A percentile compares a stretch with the other conserved stretches of the same genome.
phyloP scores from a whole-genome alignment of 2,888 invertebrate genomes.

The Miltochrista miniata region DNA sequence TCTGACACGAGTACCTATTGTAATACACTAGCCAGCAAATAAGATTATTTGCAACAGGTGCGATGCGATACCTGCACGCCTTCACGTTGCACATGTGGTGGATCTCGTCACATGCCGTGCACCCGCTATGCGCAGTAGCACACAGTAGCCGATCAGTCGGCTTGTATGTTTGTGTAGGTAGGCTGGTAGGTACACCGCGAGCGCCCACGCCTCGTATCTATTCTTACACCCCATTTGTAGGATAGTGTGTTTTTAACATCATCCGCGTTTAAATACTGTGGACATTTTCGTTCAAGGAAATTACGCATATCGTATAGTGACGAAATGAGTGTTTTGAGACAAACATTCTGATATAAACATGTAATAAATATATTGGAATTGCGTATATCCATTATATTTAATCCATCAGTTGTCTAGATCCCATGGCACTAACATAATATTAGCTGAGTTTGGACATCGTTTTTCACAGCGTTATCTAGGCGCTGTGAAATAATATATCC shows the following conservation, averaged over 20 bases:
- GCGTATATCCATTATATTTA: too few relatives aligned
- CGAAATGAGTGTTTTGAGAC: conserved; percentile 17
- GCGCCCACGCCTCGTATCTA: conserved; percentile 30
- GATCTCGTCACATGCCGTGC: too few relatives aligned
- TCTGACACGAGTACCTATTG: too few relatives aligned
- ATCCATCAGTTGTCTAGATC: too few relatives aligned
- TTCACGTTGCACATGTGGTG: neutral
- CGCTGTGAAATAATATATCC: too few relatives aligned
- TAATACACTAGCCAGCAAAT: conserved; percentile 7
- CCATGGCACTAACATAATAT: too few relatives aligned
- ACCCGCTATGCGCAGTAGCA: neutral
- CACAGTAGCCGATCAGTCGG: neutral
- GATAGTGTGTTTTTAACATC: conserved; percentile 23
- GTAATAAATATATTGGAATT: too few relatives aligned
- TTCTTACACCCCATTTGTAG: conserved; percentile 19
- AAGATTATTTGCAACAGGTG: conserved; percentile 9
- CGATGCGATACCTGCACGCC: neutral
- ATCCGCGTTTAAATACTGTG: conserved; percentile 28
- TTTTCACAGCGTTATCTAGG: too few relatives aligned
- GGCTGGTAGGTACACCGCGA: conserved; percentile 9
- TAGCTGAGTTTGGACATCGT: too few relatives aligned
- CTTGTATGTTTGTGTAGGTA: too few relatives aligned
- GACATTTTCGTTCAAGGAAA: conserved; percentile 28
- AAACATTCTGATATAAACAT: conserved; percentile 6
- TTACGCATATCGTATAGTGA: conserved; percentile 15